Base-by-base conservation (phyloP, 1,140 invertebrate genomes). In the Laodelphax striatellus region DNA sequence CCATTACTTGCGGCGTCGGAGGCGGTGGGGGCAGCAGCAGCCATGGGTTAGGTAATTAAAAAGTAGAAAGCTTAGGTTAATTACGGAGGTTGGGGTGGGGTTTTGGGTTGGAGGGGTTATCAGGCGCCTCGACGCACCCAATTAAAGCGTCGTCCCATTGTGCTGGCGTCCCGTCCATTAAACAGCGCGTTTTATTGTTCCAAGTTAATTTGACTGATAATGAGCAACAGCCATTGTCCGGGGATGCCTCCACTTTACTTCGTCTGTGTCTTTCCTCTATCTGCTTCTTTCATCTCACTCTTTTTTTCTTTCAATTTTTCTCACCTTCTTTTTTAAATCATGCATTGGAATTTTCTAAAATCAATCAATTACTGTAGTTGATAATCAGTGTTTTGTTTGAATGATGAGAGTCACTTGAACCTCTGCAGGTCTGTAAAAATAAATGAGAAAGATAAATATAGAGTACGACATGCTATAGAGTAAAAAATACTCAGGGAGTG, bases 51-150 rank as follows among this genome's bases (percentile, higher is more conserved):
- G 46, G 46, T 50, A 50, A 50, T 50, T 50, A 50, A 50, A 50
- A 50, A 50, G 46, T 50, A 50, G 46, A 50, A 50, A 50, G 46
- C 46, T 50, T 50, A 50, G 46, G 46, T 50, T 50, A 50, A 50
- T 50, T 50, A 50, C 46, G 21, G 21, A 17, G 46, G 46, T 8
- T 11, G 4, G 4, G 34, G 34, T 13, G 34, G 11, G 1, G 28
- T 31, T 31, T 4, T 9, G 28, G 34, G 34, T 38, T 38, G 46
- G 21, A 19, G 46, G 46, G 46, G 46, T 50, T 50, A 50, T 50
- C 46, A 17, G 16, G 46, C 46, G 43, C 19, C 43, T n/a, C 43
- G 43, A 46, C 43, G 46, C 46, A 50, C 46, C 46, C 46, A 50
- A 50, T 50, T 50, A 50, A 50, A 50, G 46, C 46, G 46, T 50